Conservation (phyloP, 2,797 vertebrate species). For the Rhinoraja longicauda region DNA sequence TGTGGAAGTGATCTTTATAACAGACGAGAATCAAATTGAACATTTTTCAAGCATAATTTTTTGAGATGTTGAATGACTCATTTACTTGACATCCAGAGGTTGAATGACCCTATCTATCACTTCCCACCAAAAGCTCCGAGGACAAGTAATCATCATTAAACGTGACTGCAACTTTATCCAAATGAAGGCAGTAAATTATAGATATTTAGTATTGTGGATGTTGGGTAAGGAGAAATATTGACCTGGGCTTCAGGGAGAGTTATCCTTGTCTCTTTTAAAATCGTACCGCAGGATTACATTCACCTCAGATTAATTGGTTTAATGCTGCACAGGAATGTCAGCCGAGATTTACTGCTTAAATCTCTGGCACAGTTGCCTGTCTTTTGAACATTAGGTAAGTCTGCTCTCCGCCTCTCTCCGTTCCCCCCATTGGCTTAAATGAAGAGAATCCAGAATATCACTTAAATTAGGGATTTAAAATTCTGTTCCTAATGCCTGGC, state of each 20-base stretch:
- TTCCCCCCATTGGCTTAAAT: not conserved
- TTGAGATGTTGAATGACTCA: not conserved
- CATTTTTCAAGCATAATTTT: not conserved
- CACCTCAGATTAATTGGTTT: not conserved
- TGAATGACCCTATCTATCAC: not conserved
- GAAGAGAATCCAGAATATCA: not conserved
- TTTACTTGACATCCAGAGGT: no score
- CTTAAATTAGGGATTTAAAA: not conserved
- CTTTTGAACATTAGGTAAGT: not conserved
- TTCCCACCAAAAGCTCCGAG: no score
- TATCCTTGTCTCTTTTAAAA: not conserved
- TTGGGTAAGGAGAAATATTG: constrained; percentile 10
- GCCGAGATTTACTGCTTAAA: not conserved
- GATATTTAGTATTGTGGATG: not conserved
- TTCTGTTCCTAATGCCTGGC: not conserved
- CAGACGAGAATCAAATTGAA: not conserved
- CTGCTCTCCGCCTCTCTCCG: not conserved
- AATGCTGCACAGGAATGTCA: not conserved
- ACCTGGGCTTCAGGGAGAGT: not conserved
- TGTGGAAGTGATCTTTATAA: not conserved
- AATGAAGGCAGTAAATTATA: not conserved
- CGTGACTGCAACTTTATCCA: not conserved
- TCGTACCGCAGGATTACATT: not conserved
- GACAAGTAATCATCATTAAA: not conserved
- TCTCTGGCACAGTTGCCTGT: not conserved